Evolutionary conservation across 2,797 vertebrate genomes (phyloP).

Genomic region (Rachycentron canadum): DNA sequence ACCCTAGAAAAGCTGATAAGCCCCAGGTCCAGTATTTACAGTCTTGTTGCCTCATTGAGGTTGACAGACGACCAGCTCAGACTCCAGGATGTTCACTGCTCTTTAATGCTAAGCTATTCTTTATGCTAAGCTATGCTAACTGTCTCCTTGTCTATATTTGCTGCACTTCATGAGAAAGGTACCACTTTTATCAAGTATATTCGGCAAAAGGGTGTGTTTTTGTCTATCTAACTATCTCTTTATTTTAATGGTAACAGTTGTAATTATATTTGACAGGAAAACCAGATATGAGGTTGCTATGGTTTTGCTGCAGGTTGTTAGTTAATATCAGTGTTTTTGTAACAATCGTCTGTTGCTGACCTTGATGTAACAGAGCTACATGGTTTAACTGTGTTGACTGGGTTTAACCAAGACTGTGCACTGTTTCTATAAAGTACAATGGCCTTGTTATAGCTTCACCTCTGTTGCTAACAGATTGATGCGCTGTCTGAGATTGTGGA

Average conservation of each 20-base stretch:
- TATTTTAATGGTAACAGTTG: background rate
- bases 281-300: background rate
- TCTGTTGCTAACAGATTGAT: constrained; percentile 87
- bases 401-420: background rate
- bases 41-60: too few relatives aligned
- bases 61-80: too few relatives aligned
- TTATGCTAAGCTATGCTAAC: background rate
- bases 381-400: background rate
- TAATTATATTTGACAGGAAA: background rate
- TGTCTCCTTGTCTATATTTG: too few relatives aligned
- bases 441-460: background rate
- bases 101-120: too few relatives aligned
- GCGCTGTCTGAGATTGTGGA: constrained; percentile 93
- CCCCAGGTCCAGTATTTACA: too few relatives aligned
- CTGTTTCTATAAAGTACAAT: background rate
- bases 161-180: too few relatives aligned
- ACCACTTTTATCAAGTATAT: too few relatives aligned
- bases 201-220: too few relatives aligned
- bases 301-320: background rate
- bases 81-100: background rate
- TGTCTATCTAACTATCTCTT: background rate
- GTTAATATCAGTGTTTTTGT: background rate
- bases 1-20: too few relatives aligned
- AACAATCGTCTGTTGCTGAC: background rate
- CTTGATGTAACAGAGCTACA: background rate